phyloP scores from a whole-genome alignment of 2,113 vertebrate genomes.

The Pygoscelis adeliae region DNA sequence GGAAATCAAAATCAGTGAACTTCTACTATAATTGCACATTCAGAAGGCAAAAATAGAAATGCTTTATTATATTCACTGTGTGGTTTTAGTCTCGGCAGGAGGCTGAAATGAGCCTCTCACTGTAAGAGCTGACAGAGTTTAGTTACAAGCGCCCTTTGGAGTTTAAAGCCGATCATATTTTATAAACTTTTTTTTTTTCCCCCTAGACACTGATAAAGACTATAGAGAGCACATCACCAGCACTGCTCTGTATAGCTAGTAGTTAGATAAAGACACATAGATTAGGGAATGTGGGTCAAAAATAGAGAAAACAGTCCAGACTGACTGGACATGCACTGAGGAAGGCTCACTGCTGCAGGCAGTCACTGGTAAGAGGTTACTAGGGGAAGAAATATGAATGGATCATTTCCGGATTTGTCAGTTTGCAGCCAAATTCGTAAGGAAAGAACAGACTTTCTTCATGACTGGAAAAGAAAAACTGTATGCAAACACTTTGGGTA shows the following conservation, averaged over 20 bases:
- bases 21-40: not conserved
- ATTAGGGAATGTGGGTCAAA: slow-evolving; percentile 54
- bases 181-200: not conserved
- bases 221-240: not conserved
- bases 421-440: slow-evolving; percentile 19
- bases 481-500: not conserved
- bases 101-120: not conserved
- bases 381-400: slow-evolving; percentile 60
- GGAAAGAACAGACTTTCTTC: not conserved
- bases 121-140: not conserved
- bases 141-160: slow-evolving; percentile 31
- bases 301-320: slow-evolving; percentile 31
- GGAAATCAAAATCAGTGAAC: not conserved
- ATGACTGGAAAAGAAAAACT: not conserved
- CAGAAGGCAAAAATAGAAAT: not conserved
- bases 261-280: slow-evolving; percentile 31
- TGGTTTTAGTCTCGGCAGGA: not conserved
- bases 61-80: not conserved
- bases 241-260: slow-evolving; percentile 9
- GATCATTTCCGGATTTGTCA: slow-evolving; percentile 57
- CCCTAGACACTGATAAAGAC: not conserved
- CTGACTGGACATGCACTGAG: slow-evolving; percentile 36
- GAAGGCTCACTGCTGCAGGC: slow-evolving; percentile 53
- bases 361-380: slow-evolving; percentile 37
- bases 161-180: slow-evolving; percentile 28